A percentile compares a stretch with the other conserved stretches of the same genome.
phyloP scores from a whole-genome alignment of 2,113 vertebrate species.

The Stigmatopora nigra region DNA sequence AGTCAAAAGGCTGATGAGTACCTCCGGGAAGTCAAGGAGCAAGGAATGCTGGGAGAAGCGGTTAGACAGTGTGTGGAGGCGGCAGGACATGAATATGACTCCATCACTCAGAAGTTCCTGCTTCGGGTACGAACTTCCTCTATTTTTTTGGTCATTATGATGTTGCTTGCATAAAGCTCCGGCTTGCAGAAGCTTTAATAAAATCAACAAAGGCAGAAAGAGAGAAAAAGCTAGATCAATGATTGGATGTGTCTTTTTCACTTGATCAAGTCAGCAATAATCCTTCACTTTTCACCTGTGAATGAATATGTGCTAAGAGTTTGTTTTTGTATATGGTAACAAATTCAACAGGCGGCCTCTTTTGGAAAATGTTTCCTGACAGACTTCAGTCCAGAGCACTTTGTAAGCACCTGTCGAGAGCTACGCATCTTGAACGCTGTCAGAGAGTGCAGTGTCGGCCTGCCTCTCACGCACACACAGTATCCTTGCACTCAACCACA shows the following conservation, averaged over 20 bases:
- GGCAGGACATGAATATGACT: conserved; percentile 80
- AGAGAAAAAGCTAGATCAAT: too few species aligned
- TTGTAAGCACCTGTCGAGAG: conserved; percentile 53
- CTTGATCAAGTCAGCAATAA: not conserved
- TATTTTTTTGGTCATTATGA: not conserved
- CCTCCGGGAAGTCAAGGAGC: conserved; percentile 90
- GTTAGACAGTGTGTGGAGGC: conserved; percentile 89
- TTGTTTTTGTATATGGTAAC: not conserved
- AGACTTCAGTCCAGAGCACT: conserved; percentile 42
- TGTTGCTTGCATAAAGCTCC: not conserved
- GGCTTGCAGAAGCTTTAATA: not conserved
- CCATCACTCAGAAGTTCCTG: conserved; percentile 83
- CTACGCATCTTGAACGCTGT: conserved; percentile 56
- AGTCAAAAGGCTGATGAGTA: conserved; percentile 97
- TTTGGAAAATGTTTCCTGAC: conserved; percentile 64
- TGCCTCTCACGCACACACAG: conserved; percentile 59
- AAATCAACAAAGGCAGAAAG: not conserved
- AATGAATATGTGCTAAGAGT: not conserved
- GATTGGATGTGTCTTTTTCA: not conserved
- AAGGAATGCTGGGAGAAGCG: conserved; percentile 74
- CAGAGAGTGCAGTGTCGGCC: conserved; percentile 41
- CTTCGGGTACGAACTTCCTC: conserved; percentile 72
- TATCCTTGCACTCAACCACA: conserved; percentile 39
- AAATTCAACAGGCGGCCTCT: conserved; percentile 47
- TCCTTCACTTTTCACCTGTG: not conserved